Percentiles rank a stretch among this genome's conserved stretches.
phyloP scores from a whole-genome alignment of 2,797 vertebrate genomes.

The Coracias cyanogaster region DNA sequence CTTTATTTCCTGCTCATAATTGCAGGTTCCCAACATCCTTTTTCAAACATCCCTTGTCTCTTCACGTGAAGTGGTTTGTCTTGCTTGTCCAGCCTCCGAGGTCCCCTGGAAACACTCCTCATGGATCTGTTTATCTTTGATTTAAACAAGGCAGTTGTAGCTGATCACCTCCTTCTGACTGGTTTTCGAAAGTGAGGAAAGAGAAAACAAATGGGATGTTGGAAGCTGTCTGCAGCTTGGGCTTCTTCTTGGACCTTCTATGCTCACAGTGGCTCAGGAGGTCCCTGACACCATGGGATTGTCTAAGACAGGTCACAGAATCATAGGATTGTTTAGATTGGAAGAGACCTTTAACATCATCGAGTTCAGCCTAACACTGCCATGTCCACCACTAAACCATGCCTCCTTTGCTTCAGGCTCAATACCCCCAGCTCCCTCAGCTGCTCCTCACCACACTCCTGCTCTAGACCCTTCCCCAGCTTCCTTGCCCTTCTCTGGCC shows the following conservation, averaged over 20 bases:
- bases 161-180: not conserved
- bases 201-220: not conserved
- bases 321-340: not conserved
- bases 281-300: not conserved
- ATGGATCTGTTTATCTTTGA: fast-evolving
- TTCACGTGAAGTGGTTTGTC: not conserved
- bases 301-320: not conserved
- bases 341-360: not conserved
- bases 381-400: too few species aligned
- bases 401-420: too few species aligned
- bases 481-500: too few species aligned
- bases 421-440: too few species aligned
- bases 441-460: too few species aligned
- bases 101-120: not conserved
- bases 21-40: not conserved
- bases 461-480: too few species aligned
- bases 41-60: not conserved
- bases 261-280: not conserved
- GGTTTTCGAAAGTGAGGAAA: not conserved
- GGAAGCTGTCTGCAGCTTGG: not conserved
- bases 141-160: not conserved
- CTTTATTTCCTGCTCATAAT: not conserved
- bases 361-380: not conserved
- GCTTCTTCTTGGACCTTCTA: not conserved
- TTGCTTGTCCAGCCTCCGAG: not conserved